Evolutionary conservation across 2,888 invertebrate genomes (phyloP).

Genomic region (Apodemia zela): DNA sequence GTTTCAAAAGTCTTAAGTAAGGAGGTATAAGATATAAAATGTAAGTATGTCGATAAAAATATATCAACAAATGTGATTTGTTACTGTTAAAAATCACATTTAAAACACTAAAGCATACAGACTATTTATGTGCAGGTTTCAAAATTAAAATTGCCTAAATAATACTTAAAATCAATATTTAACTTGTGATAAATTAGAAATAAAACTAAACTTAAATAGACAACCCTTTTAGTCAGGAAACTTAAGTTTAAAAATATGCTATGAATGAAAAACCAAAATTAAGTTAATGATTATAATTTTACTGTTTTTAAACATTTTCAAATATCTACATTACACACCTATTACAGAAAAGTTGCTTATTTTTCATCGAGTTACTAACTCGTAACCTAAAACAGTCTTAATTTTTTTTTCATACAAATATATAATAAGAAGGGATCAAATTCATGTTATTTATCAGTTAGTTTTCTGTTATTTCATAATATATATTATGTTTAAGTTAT

Average conservation of each 20-base stretch:
- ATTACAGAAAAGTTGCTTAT: neutral
- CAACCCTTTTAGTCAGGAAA: too few relatives aligned
- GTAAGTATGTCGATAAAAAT: too few relatives aligned
- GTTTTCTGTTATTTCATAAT: neutral
- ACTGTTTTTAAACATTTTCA: slow-evolving; percentile 5
- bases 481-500: neutral
- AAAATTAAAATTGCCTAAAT: too few relatives aligned
- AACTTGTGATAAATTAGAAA: neutral
- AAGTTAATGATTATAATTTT: slow-evolving; percentile 9
- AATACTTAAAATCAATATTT: too few relatives aligned
- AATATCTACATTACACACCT: slow-evolving; percentile 11
- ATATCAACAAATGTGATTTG: too few relatives aligned
- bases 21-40: too few relatives aligned
- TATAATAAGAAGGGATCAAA: neutral
- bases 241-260: too few relatives aligned
- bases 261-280: neutral
- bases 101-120: too few relatives aligned
- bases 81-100: too few relatives aligned
- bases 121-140: too few relatives aligned
- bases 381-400: slow-evolving; percentile 6
- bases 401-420: neutral
- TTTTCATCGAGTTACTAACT: neutral
- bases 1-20: too few relatives aligned
- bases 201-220: too few relatives aligned
- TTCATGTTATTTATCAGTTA: neutral